A percentile compares a stretch with the other conserved stretches of the same genome.
Conservation (phyloP, 2,113 vertebrate genomes). For the Rynchops niger region DNA sequence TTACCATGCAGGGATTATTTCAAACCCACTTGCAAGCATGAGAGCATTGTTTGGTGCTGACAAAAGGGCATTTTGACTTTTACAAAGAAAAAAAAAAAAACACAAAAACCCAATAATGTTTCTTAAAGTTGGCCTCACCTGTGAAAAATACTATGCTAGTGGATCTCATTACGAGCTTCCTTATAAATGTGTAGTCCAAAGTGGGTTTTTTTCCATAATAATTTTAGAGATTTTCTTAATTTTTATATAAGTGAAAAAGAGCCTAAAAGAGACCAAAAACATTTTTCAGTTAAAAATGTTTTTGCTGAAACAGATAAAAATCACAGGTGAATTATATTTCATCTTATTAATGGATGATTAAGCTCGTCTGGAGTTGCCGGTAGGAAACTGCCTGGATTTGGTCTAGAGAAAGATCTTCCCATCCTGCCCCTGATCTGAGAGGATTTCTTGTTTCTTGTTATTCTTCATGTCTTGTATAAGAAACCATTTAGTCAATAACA, state of each 20-base stretch:
- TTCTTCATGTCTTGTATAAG: neutral
- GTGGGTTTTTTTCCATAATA: rapidly evolving
- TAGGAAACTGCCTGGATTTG: neutral
- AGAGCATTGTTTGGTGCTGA: neutral
- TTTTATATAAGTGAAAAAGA: neutral
- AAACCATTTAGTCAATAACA: neutral
- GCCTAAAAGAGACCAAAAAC: neutral
- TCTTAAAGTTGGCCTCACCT: neutral
- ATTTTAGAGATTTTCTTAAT: neutral
- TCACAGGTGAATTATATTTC: neutral
- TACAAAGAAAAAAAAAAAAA: neutral
- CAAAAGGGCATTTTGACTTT: neutral
- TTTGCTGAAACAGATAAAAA: neutral
- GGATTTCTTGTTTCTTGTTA: neutral
- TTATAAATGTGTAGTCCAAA: neutral
- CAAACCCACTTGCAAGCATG: neutral
- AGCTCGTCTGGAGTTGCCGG: neutral
- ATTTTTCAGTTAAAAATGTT: neutral
- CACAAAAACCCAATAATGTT: rapidly evolving
- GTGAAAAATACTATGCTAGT: neutral
- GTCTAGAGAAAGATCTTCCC: neutral
- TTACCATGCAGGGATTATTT: neutral
- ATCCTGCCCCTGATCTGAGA: neutral
- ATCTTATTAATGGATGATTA: neutral
- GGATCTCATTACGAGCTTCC: neutral